phyloP scores from a whole-genome alignment of 2,888 invertebrate species.

The Leucoma salicis region DNA sequence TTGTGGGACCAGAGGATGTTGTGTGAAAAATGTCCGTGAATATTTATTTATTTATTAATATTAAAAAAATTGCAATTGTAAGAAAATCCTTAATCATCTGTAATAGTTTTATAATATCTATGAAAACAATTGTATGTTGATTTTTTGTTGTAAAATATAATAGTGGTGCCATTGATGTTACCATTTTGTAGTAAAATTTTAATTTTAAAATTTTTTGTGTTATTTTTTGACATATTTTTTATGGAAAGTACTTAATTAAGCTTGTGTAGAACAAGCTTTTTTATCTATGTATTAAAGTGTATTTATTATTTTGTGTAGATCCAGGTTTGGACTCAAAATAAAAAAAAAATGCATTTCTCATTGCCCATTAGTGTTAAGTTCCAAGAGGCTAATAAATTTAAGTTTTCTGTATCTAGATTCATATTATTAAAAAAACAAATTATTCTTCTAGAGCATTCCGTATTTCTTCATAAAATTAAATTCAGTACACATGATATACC shows the following conservation, averaged over 20 bases:
- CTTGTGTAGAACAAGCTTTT: conserved; percentile 16
- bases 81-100: too few species aligned
- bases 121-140: conserved; percentile 13
- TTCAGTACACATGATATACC: too few species aligned
- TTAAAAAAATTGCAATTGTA: too few species aligned
- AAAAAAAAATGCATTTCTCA: conserved; percentile 13
- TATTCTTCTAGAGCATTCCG: too few species aligned
- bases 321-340: background rate
- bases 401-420: conserved; percentile 1
- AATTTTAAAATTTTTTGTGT: too few species aligned
- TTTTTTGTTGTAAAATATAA: conserved; percentile 21
- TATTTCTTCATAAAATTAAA: too few species aligned
- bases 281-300: background rate
- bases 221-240: conserved; percentile 46
- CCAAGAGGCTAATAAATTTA: conserved; percentile 25
- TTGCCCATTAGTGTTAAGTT: conserved; percentile 23
- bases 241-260: conserved; percentile 34
- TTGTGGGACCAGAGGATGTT: too few species aligned
- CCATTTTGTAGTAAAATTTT: conserved; percentile 57
- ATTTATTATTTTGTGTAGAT: background rate
- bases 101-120: conserved; percentile 3
- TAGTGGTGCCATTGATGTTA: conserved; percentile 75
- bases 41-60: too few species aligned
- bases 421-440: too few species aligned
- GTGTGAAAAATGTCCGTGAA: too few species aligned